Evolutionary conservation across 2,888 invertebrate species (phyloP).

Genomic region (Aethes cnicana): DNA sequence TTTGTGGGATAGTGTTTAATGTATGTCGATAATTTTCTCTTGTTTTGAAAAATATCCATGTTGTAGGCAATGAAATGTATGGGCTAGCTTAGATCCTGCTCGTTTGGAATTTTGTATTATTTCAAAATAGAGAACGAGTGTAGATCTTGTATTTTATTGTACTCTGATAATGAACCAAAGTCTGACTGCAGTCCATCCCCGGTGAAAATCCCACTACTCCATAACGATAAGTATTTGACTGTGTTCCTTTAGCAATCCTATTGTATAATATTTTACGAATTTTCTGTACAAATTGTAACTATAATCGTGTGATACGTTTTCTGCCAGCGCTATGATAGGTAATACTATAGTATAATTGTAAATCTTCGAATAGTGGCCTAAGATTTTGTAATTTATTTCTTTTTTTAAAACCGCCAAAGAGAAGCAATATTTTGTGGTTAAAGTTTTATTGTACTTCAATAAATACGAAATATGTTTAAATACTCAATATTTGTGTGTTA

Average conservation of each 20-base stretch:
- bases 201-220: constrained; percentile 24
- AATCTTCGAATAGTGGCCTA: constrained; percentile 22
- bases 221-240: constrained; percentile 42
- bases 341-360: constrained; percentile 13
- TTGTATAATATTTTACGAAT: constrained; percentile 48
- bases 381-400: constrained; percentile 1
- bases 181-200: constrained; percentile 17
- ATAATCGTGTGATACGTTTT: constrained; percentile 50
- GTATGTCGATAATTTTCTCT: no score
- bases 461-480: no score
- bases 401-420: constrained; percentile 5
- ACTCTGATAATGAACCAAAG: background rate
- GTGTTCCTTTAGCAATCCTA: constrained; percentile 60
- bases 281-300: constrained; percentile 39
- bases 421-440: background rate
- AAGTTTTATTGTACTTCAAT: no score
- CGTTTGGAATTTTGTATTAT: no score
- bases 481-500: no score
- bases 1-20: no score
- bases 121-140: no score
- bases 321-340: constrained; percentile 19
- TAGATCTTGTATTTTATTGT: no score
- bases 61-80: no score
- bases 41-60: no score
- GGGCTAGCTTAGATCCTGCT: no score